Base-by-base conservation (phyloP, 2,888 invertebrate species). In the Eupsilia transversa region DNA sequence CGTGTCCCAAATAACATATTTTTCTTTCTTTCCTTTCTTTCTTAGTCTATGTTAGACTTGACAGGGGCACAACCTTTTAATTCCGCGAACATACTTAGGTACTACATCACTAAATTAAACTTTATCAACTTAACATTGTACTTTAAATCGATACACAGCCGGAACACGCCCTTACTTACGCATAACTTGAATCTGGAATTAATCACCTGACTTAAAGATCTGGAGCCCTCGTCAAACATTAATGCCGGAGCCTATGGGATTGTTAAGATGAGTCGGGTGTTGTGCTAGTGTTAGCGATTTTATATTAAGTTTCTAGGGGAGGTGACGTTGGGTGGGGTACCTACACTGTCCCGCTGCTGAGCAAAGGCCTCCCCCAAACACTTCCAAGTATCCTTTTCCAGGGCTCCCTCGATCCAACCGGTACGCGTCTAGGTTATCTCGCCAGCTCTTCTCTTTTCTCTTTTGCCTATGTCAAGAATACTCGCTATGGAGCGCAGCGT, bases 201-300 rank as follows among this genome's bases (percentile, higher is more conserved):
- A 79, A 81, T 83, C 64, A 67, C 56, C 27, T 60, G 35, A 74
- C 70, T 66, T 52, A n/a, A 63, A 73, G 66, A 63, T 79, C 60
- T 79, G 74, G 43, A 35, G 60, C 38, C 33, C 67, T 75, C 80
- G 33, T 84, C 76, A 70, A 84, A 71, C 66, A 71, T 84, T 76
- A 70, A 82, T 70, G 56, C 59, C 30, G 23, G 57, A 54, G n/a
- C 71, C 72, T 72, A 56, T 59, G 76, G 63, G 69, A 60, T 67
- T 71, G 60, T 76, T 63, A 41, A 27, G 69, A 64, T 57, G 63
- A 35, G 12, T 35, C 5, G 38, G 56, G 69, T 64, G 0, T 54
- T 67, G 76, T 70, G n/a, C 46, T 2, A 60, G 35, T 80, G 57
- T 6, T 3, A 57, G 76, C 76, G 72, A 59, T 33, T 10, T 43